Evolutionary conservation across 2,797 vertebrate species (phyloP), one percentile per base, ranked within the genome.

Genomic region (Cyprinella venusta): DNA sequence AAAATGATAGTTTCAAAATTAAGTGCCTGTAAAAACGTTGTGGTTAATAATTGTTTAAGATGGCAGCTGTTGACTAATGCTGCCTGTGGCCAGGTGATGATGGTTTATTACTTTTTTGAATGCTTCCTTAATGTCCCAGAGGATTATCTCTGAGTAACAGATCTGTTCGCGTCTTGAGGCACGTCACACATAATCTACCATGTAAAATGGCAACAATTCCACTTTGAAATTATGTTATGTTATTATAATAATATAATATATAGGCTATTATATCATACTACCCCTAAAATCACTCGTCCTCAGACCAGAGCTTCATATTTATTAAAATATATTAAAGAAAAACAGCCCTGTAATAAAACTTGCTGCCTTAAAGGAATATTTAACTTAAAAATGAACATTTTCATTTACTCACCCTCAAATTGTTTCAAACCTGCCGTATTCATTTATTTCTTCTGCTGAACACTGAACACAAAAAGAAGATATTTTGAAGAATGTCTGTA

Each of bases 1-100:
- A 36, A 59, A 80, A 8, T 15, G 6, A 24, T 2, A 54, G 16
- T 19, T 26, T 30, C 5, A 48, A 61, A 80, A 24, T 13, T 0
- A 26, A 12, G 36, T 42, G 50, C 10, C 1, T 70, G n/a, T 7
- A 24, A 54, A 8, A 56, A 40, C 13, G 8, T 40, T 69, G 76
- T 10, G 40, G 79, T 64, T 72, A 64, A 64, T 72, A 9, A 64
- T 72, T 63, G 8, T 70, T 33, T 33, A 81, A 63, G 13, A 81
- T 72, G 79, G 79, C 79, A 81, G 56, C 40, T 50, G 30, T 80
- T 33, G 8, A 50, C 19, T 30, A 63, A 72, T 40, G 21, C 8
- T 24, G 64, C 26, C 36, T 71, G 68, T 33, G 54, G 40, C 63
- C 79, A 63, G 40, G 56, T 63, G 54, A 63, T 24, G 40, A 63